Conservation (phyloP, 2,797 vertebrate species). For the Tiaroga cobitis region DNA sequence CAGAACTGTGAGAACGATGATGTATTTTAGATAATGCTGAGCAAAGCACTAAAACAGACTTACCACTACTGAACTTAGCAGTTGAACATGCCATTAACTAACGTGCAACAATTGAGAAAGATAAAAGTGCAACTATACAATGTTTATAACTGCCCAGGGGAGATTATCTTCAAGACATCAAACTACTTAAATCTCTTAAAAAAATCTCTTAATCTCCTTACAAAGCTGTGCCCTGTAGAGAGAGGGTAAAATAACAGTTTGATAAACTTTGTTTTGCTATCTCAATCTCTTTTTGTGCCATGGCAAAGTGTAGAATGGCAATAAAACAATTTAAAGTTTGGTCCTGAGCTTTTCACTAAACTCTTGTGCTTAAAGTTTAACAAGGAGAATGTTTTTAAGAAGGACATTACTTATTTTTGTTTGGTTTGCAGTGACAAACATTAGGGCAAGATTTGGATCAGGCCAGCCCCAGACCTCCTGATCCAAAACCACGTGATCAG, state of each 20-base stretch:
- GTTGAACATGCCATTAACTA: neutral
- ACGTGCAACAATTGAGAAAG: neutral
- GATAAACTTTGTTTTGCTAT: neutral
- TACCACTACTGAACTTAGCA: neutral
- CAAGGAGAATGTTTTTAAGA: no score
- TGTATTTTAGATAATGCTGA: neutral
- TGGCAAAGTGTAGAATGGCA: no score
- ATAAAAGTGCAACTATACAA: neutral
- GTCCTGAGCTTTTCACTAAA: neutral
- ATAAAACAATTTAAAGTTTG: neutral
- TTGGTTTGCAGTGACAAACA: neutral
- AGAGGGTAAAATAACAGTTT: neutral
- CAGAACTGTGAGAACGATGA: neutral
- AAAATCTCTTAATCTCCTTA: no score
- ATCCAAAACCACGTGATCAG: slow-evolving; percentile 3
- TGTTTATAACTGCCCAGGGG: neutral
- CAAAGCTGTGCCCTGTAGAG: neutral
- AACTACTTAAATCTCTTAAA: neutral
- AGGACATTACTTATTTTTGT: neutral
- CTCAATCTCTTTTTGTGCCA: neutral
- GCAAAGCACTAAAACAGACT: neutral
- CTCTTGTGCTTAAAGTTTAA: neutral
- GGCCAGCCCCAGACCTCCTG: slow-evolving; percentile 6
- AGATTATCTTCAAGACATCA: neutral
- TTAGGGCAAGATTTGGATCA: slow-evolving; percentile 22